Conservation (phyloP, 2,113 vertebrate genomes). For the Alethe castanea region DNA sequence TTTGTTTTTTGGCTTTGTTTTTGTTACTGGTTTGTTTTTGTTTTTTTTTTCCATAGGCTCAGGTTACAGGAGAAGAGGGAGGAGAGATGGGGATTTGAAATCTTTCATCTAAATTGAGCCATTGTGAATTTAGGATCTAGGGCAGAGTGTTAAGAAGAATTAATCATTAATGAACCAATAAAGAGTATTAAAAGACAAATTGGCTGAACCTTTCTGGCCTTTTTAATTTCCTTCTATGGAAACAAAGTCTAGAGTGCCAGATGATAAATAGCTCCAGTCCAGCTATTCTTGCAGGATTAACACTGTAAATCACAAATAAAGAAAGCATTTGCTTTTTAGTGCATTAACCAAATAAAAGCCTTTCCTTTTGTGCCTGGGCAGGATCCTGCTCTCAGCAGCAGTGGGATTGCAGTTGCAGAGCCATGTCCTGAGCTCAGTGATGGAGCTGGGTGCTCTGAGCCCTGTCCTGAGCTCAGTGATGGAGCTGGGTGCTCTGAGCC, state of each 20-base stretch:
- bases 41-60: neutral
- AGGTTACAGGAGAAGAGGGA: neutral
- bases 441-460: too few relatives aligned
- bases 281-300: slow-evolving; percentile 15
- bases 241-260: slow-evolving; percentile 35
- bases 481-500: too few relatives aligned
- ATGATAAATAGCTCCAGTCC: slow-evolving; percentile 22
- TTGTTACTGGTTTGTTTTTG: too few relatives aligned
- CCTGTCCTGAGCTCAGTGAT: too few relatives aligned
- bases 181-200: slow-evolving; percentile 67
- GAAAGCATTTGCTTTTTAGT: neutral
- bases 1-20: neutral
- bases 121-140: slow-evolving; percentile 62
- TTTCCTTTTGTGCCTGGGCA: neutral
- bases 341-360: neutral
- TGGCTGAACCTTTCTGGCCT: slow-evolving; percentile 59
- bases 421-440: too few relatives aligned
- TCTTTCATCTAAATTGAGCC: slow-evolving; percentile 35
- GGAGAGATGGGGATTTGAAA: neutral
- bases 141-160: slow-evolving; percentile 62
- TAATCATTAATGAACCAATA: slow-evolving; percentile 69
- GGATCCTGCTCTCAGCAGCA: too few relatives aligned
- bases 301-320: neutral
- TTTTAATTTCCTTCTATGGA: slow-evolving; percentile 45
- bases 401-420: too few relatives aligned